A percentile compares a stretch with the other conserved stretches of the same genome.
phyloP scores from a whole-genome alignment of 2,888 invertebrate genomes.

The Ornithoptera priamus region DNA sequence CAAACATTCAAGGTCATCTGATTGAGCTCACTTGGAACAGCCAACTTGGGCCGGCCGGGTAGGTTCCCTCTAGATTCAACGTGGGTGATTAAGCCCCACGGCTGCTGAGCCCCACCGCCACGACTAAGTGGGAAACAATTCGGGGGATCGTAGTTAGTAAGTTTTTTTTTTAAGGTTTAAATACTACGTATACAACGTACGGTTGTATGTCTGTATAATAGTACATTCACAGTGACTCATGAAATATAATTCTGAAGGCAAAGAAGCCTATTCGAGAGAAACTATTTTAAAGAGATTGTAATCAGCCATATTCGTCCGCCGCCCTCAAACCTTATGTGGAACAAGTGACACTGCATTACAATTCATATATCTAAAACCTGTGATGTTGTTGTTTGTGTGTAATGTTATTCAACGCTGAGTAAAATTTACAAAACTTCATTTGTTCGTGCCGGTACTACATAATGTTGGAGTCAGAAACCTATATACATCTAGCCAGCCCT shows the following conservation, averaged over 20 bases:
- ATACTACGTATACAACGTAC: not conserved
- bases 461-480: constrained; percentile 19
- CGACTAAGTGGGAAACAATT: too few species aligned
- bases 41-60: too few species aligned
- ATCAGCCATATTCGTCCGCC: constrained; percentile 46
- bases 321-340: constrained; percentile 40
- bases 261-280: constrained; percentile 32
- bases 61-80: too few species aligned
- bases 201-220: not conserved
- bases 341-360: constrained; percentile 38
- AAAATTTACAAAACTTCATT: not conserved
- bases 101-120: too few species aligned
- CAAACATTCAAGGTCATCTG: too few species aligned
- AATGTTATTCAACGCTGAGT: not conserved
- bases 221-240: constrained; percentile 29
- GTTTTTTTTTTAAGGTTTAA: too few species aligned
- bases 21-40: too few species aligned
- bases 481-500: constrained; percentile 16
- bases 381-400: not conserved
- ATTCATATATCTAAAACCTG: constrained; percentile 11
- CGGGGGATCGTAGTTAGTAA: too few species aligned
- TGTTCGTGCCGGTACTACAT: not conserved
- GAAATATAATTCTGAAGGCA: constrained; percentile 29
- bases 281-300: constrained; percentile 53
- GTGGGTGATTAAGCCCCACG: too few species aligned